Conservation (phyloP, 2,888 invertebrate species). For the Xestia sexstrigata region DNA sequence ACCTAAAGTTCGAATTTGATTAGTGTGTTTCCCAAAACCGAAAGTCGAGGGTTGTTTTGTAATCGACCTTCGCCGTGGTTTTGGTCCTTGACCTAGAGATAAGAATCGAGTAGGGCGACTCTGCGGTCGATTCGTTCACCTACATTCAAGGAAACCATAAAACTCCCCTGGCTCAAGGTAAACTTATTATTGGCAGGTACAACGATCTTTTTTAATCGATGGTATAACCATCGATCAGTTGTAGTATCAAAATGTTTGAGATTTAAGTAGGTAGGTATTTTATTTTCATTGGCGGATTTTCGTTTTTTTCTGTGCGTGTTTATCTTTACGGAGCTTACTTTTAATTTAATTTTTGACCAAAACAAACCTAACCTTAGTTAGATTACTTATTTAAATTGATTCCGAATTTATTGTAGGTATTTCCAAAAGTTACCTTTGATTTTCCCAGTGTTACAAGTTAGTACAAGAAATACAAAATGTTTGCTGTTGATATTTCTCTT, state of each 20-base stretch:
- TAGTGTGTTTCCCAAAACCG: not conserved
- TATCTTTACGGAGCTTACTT: not conserved
- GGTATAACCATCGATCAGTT: not conserved
- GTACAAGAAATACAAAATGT: not conserved
- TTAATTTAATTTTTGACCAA: not conserved
- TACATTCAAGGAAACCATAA: slow-evolving; percentile 76
- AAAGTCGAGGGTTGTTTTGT: slow-evolving; percentile 51
- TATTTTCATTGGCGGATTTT: not conserved
- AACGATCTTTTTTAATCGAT: slow-evolving; percentile 51
- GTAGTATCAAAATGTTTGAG: not conserved
- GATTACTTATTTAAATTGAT: not conserved
- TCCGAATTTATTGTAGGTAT: not conserved
- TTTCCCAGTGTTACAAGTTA: not conserved
- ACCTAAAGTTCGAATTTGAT: not conserved
- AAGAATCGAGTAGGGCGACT: slow-evolving; percentile 43
- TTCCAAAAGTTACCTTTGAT: not conserved
- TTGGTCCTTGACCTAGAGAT: slow-evolving; percentile 58
- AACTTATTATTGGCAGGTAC: slow-evolving; percentile 42
- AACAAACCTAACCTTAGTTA: no score
- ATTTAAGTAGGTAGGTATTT: no score
- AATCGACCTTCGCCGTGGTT: slow-evolving; percentile 59
- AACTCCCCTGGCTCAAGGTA: slow-evolving; percentile 62
- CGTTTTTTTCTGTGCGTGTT: not conserved
- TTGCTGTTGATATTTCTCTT: not conserved
- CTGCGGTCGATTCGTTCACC: slow-evolving; percentile 67